Conservation (phyloP, 2,113 vertebrate species). For the Paedocypris sp. region DNA sequence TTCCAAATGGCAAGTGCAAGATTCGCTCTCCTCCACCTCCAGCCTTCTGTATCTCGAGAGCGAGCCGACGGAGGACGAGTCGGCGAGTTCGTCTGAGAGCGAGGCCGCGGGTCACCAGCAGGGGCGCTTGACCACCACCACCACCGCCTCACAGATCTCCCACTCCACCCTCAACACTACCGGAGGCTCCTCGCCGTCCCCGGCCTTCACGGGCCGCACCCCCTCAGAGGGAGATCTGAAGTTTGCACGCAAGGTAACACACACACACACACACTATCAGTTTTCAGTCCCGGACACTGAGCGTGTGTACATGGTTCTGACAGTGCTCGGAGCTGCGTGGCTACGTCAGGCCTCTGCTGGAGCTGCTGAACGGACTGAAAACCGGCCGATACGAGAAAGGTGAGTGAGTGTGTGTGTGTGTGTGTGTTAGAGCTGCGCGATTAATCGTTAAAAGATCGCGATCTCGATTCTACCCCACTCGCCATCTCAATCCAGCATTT, state of each 20-base stretch:
- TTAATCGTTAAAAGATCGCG: too few species aligned
- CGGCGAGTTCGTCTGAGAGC: conserved; percentile 53
- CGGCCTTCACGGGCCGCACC: neutral
- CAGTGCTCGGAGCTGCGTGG: conserved; percentile 75
- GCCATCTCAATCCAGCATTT: too few species aligned
- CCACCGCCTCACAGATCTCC: too few species aligned
- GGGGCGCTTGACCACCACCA: too few species aligned
- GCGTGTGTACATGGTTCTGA: neutral
- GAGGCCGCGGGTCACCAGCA: conserved; percentile 45
- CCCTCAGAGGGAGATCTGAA: conserved; percentile 63
- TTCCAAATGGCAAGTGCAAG: conserved; percentile 54
- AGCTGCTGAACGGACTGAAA: conserved; percentile 72
- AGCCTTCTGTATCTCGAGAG: conserved; percentile 49
- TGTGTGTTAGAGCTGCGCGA: too few species aligned
- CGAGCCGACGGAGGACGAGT: conserved; percentile 58
- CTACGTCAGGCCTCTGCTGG: conserved; percentile 68
- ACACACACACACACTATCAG: too few species aligned
- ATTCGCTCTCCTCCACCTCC: conserved; percentile 47
- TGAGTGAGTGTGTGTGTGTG: conserved; percentile 36
- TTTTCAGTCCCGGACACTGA: too few species aligned
- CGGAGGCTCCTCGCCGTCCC: neutral
- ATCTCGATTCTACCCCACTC: too few species aligned
- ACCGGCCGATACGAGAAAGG: conserved; percentile 75
- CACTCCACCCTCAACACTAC: too few species aligned
- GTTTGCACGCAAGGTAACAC: conserved; percentile 83